Evolutionary conservation across 2,797 vertebrate genomes (phyloP), one percentile per base, ranked within the genome.

Genomic region (Liasis olivaceus): DNA sequence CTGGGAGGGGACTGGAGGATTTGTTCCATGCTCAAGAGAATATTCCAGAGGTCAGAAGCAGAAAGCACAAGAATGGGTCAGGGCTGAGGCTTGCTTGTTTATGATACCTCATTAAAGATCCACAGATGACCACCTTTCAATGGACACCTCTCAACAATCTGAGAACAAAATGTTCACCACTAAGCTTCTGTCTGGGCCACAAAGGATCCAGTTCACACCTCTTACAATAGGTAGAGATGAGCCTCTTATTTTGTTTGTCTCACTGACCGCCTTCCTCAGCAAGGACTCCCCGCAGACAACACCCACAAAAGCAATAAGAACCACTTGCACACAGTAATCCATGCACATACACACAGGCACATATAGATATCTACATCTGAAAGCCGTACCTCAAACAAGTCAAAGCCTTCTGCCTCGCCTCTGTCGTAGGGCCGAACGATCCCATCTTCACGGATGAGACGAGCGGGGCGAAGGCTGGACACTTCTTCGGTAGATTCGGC

Each of bases 401-500:
- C 98, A n/a, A 97, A 98, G 0, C 99, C 99, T 95, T 98, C 98
- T 0, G 99, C 98, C 96, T 99, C 98, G 5, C 96, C 97, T 64
- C 98, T 97, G 96, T 99, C 93, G 1, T 99, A 99, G 0, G 99
- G 99, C 11, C 99, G 97, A 90, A 99, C 98, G 96, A 99, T 98
- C 72, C 99, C 99, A 0, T 99, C 99, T 87, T 99, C 99, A 0
- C 95, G 98, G 95, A 99, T 99, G 69, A 99, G 97, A 31, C 99
- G 98, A 1, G 98, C 98, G 0, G 99, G 98, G 0, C 99, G 98
- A 11, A 99, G 98, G 89, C 98, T 99, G 5, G 97, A 98, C 69
- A 99, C 99, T 84, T 99, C 99, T 95, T 99, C 99, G 0, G 98
- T 98, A 0, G 99, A 98, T 94, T 99, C 99, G 1, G 99, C 99